Evolutionary conservation across 2,888 invertebrate genomes (phyloP).

Genomic region (Drosophila cognata): DNA sequence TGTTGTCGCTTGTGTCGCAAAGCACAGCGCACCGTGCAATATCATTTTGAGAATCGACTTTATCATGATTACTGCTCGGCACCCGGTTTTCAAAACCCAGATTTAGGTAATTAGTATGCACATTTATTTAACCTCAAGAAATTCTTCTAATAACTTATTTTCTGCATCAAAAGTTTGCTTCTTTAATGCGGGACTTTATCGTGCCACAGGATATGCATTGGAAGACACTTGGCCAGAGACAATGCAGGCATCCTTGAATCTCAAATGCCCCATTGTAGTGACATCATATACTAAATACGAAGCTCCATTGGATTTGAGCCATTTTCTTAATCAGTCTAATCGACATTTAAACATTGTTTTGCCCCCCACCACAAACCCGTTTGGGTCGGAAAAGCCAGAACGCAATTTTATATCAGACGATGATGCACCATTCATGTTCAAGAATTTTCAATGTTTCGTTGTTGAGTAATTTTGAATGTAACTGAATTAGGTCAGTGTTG

Average conservation of each 20-base stretch:
- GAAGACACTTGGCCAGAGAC: conserved; percentile 89
- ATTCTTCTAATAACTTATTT: neutral
- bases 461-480: conserved; percentile 81
- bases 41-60: conserved; percentile 85
- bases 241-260: conserved; percentile 86
- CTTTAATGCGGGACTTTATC: conserved; percentile 90
- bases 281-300: conserved; percentile 90
- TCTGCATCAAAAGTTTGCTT: conserved; percentile 86
- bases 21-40: conserved; percentile 86
- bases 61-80: conserved; percentile 86
- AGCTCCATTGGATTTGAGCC: conserved; percentile 87
- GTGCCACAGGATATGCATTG: conserved; percentile 88
- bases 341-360: conserved; percentile 86
- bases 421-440: conserved; percentile 89
- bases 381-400: conserved; percentile 89
- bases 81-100: conserved; percentile 86
- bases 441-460: conserved; percentile 88
- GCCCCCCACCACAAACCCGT: conserved; percentile 88
- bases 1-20: conserved; percentile 86
- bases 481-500: neutral
- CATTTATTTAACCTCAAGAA: neutral
- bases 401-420: conserved; percentile 91
- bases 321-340: conserved; percentile 86
- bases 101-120: conserved; percentile 85
- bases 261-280: conserved; percentile 87